A percentile compares a stretch with the other conserved stretches of the same genome.
Conservation (phyloP, 2,113 vertebrate species). For the Nibea albiflora region DNA sequence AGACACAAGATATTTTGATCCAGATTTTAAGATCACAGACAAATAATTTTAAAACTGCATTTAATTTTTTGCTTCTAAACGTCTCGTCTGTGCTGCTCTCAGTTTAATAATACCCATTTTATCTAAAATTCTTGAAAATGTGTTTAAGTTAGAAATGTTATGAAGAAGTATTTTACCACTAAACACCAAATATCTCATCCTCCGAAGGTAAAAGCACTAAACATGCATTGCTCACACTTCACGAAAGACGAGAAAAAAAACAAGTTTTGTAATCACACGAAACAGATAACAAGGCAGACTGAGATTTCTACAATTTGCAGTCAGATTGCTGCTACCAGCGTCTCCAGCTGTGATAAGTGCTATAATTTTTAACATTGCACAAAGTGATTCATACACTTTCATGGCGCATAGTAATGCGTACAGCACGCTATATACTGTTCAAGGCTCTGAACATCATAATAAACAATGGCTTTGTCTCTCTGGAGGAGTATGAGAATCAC, state of each 20-base stretch:
- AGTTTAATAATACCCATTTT: neutral
- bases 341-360: slow-evolving; percentile 75
- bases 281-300: slow-evolving; percentile 10
- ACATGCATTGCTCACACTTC: slow-evolving; percentile 33
- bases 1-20: slow-evolving; percentile 33
- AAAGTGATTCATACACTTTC: slow-evolving; percentile 56
- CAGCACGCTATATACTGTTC: slow-evolving; percentile 26
- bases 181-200: slow-evolving; percentile 7
- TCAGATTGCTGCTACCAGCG: slow-evolving; percentile 49
- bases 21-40: neutral
- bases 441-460: slow-evolving; percentile 86
- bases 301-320: slow-evolving; percentile 48
- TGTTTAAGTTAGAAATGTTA: too few species aligned
- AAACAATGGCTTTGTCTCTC: slow-evolving; percentile 88
- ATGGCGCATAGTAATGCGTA: slow-evolving; percentile 38
- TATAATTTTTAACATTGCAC: slow-evolving; percentile 55
- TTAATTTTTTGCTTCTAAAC: slow-evolving; percentile 5
- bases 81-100: neutral
- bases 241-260: slow-evolving; percentile 22
- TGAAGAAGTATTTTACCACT: slow-evolving; percentile 13
- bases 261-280: slow-evolving; percentile 24
- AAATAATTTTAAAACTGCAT: neutral
- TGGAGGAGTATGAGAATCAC: slow-evolving; percentile 84
- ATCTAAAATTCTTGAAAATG: neutral
- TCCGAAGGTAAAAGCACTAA: slow-evolving; percentile 28